These are phyloP conservation scores for Microchirus variegatus DNA, from an alignment of 2,797 vertebrate species.

Conservation along the genomic window DNA sequence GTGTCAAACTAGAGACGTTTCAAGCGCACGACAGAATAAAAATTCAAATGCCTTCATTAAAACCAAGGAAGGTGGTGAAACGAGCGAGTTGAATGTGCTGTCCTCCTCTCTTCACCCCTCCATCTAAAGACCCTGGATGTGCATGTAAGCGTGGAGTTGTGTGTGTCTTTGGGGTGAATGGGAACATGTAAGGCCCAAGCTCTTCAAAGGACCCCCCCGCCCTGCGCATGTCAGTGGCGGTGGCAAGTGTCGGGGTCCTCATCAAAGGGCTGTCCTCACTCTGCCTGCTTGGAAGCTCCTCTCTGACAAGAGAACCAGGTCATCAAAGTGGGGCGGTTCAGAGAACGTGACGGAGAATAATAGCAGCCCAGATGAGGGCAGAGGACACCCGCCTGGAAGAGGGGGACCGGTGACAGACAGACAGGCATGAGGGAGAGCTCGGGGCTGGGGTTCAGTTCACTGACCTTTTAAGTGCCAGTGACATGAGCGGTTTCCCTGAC, in stretches of 20 bases:
- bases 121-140: conserved; percentile 49
- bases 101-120: conserved; percentile 32
- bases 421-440: conserved; percentile 56
- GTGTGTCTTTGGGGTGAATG: conserved; percentile 24
- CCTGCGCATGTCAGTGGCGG: conserved; percentile 57
- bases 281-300: conserved; percentile 68
- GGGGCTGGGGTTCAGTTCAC: conserved; percentile 60
- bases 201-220: conserved; percentile 64
- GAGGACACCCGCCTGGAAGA: conserved; percentile 52
- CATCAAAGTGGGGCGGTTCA: conserved; percentile 70
- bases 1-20: conserved; percentile 30
- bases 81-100: conserved; percentile 28
- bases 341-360: conserved; percentile 53
- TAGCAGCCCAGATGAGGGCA: conserved; percentile 50
- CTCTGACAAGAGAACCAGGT: conserved; percentile 68
- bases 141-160: conserved; percentile 17
- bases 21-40: conserved; percentile 43
- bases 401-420: conserved; percentile 61
- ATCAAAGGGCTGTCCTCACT: conserved; percentile 78
- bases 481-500: conserved; percentile 80
- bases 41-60: conserved; percentile 81
- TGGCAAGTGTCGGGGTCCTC: conserved; percentile 72
- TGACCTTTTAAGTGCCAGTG: conserved; percentile 77
- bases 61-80: conserved; percentile 48
- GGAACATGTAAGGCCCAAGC: conserved; percentile 49